phyloP scores from a whole-genome alignment of 2,113 vertebrate species.

The Pterocles orientalis region DNA sequence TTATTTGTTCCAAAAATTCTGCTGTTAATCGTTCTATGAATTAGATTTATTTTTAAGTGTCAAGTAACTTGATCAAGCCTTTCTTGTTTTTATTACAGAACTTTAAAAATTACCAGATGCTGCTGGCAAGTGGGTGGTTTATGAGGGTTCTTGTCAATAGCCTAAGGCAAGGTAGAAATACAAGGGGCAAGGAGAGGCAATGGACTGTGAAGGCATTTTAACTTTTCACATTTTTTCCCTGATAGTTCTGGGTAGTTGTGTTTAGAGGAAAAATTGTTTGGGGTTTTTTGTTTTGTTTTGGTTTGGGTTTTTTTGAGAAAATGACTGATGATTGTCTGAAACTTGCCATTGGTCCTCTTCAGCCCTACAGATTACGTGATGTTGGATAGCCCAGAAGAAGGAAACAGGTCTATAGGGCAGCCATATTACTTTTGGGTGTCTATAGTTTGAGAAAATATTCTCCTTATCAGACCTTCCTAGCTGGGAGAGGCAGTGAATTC shows the following conservation, averaged over 20 bases:
- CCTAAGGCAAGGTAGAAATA: background rate
- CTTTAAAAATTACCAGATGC: slow-evolving; percentile 19
- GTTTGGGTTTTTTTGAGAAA: background rate
- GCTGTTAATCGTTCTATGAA: background rate
- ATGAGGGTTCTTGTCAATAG: background rate
- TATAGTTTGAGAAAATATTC: background rate
- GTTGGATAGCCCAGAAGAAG: background rate
- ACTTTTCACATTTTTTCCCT: background rate
- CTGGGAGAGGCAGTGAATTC: background rate
- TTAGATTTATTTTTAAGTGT: slow-evolving; percentile 9
- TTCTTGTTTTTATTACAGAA: background rate
- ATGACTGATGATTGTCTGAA: background rate
- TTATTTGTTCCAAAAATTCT: background rate
- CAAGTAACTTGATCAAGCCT: background rate
- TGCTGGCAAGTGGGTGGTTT: background rate
- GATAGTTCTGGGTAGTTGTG: background rate
- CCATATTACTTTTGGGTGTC: background rate
- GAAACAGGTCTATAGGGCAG: background rate
- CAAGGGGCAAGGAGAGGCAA: background rate
- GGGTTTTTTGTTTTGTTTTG: background rate
- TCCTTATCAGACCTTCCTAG: background rate
- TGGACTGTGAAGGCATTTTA: background rate
- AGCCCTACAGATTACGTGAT: background rate
- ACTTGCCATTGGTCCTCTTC: background rate
- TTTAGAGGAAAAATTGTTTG: background rate